These are phyloP conservation scores for Gibbula magus DNA, from an alignment of 2,888 invertebrate species.

Conservation along the genomic window DNA sequence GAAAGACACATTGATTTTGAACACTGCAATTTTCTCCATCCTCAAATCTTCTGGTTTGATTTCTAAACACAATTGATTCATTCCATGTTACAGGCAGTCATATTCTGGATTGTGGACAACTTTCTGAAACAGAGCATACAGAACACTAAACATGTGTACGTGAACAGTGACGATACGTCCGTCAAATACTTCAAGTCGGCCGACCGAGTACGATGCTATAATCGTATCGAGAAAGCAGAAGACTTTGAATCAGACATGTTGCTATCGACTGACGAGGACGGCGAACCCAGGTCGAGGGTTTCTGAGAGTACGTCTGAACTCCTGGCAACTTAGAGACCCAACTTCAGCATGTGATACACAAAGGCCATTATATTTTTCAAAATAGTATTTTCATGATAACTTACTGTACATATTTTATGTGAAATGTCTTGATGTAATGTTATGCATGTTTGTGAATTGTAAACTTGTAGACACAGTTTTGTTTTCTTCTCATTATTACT, in stretches of 20 bases:
- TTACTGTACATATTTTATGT: no score
- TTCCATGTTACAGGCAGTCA: constrained; percentile 81
- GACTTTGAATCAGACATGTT: constrained; percentile 65
- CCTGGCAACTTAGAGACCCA: neutral
- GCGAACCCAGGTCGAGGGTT: constrained; percentile 48
- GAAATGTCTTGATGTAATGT: no score
- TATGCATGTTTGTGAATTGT: no score
- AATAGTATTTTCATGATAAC: no score
- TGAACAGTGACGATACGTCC: constrained; percentile 54
- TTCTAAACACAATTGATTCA: no score
- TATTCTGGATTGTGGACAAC: constrained; percentile 91
- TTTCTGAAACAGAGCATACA: constrained; percentile 81
- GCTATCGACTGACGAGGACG: constrained; percentile 59
- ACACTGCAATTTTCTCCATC: no score
- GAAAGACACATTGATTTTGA: no score
- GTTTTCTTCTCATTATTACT: no score
- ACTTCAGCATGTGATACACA: no score
- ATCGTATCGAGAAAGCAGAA: constrained; percentile 63
- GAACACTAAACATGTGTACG: constrained; percentile 62
- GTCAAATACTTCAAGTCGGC: constrained; percentile 64
- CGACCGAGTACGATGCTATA: constrained; percentile 66
- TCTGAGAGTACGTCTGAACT: constrained; percentile 41
- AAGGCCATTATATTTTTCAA: no score
- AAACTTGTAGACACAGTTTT: no score
- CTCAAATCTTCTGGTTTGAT: no score